A percentile compares a stretch with the other conserved stretches of the same genome.
Evolutionary conservation across 2,888 invertebrate genomes (phyloP).

Genomic region (Linnaemya tessellans): DNA sequence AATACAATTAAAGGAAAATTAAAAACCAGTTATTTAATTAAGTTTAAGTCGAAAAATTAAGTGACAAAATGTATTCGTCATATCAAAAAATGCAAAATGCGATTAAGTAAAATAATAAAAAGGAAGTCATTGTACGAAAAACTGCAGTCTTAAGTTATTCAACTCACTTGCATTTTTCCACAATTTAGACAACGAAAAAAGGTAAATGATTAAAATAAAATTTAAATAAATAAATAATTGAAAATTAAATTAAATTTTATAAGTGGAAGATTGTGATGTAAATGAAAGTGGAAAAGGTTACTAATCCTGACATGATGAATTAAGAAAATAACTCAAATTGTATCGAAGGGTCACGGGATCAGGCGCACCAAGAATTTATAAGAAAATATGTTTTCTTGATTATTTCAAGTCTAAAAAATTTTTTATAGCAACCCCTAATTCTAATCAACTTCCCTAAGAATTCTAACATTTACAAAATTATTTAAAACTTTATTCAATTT

Average conservation of each 20-base stretch:
- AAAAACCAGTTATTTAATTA: constrained; percentile 49
- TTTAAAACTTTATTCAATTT: too few relatives aligned
- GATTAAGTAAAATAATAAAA: constrained; percentile 33
- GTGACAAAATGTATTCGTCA: constrained; percentile 51
- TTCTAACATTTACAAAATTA: too few relatives aligned
- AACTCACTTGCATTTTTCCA: constrained; percentile 47
- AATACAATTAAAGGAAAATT: constrained; percentile 2
- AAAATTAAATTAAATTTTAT: constrained; percentile 1
- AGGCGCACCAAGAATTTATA: too few relatives aligned
- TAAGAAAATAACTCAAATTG: too few relatives aligned
- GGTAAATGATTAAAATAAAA: not conserved
- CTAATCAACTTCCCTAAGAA: too few relatives aligned
- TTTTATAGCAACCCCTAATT: too few relatives aligned
- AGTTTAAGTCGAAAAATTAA: constrained; percentile 53
- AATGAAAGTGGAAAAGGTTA: not conserved
- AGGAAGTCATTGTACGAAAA: constrained; percentile 62
- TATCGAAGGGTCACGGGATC: too few relatives aligned
- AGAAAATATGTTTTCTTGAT: too few relatives aligned
- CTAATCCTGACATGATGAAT: too few relatives aligned
- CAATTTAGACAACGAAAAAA: constrained; percentile 13
- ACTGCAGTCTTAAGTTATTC: constrained; percentile 43
- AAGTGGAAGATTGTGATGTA: not conserved
- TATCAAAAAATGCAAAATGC: constrained; percentile 34
- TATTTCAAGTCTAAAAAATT: too few relatives aligned
- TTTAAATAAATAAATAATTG: not conserved